These are phyloP conservation scores for Sylvilagus floridanus DNA, from an alignment of 2,797 vertebrate genomes.

Conservation along the genomic window DNA sequence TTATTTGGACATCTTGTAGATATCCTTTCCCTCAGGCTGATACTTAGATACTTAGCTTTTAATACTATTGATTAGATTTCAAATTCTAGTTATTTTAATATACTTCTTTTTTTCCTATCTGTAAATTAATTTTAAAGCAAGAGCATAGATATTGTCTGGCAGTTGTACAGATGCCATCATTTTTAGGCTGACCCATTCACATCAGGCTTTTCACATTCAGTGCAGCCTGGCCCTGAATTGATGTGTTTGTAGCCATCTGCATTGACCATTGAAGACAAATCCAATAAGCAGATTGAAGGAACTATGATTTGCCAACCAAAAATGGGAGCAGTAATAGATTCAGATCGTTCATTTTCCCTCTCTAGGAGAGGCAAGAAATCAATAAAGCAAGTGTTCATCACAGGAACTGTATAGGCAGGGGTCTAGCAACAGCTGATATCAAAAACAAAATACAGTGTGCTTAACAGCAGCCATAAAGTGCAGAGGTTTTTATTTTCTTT, in stretches of 20 bases:
- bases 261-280: slow-evolving; percentile 48
- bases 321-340: slow-evolving; percentile 3
- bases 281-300: slow-evolving; percentile 61
- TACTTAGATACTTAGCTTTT: background rate
- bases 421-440: background rate
- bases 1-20: slow-evolving; percentile 10
- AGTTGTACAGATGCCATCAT: background rate
- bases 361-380: slow-evolving; percentile 48
- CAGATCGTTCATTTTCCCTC: slow-evolving; percentile 4
- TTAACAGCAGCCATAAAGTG: background rate
- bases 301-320: slow-evolving; percentile 52
- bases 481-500: background rate
- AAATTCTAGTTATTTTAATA: slow-evolving; percentile 49
- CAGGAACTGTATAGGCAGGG: background rate
- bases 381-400: slow-evolving; percentile 25
- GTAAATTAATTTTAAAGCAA: slow-evolving; percentile 51
- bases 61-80: slow-evolving; percentile 58
- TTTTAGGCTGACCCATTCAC: slow-evolving; percentile 47
- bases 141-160: slow-evolving; percentile 22
- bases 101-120: background rate
- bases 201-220: slow-evolving; percentile 30
- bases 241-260: slow-evolving; percentile 62
- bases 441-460: slow-evolving; percentile 44
- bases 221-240: slow-evolving; percentile 13
- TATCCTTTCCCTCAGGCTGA: background rate